Evolutionary conservation across 2,113 vertebrate genomes (phyloP), one percentile per base, ranked within the genome.

Genomic region (Python bivittatus): DNA sequence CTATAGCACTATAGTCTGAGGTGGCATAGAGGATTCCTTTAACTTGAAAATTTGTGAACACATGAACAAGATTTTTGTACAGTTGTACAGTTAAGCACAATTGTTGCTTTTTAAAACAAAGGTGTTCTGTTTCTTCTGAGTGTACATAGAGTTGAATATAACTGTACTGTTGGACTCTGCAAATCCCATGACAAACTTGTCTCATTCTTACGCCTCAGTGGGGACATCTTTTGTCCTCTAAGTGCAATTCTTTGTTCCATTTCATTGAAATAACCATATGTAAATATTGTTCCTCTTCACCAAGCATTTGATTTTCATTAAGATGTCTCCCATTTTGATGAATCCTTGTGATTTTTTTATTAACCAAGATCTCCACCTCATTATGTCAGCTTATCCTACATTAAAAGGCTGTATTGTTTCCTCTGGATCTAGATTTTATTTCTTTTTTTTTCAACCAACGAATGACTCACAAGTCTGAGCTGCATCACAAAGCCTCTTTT

Each of bases 131-230:
- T 83, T 88, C 54, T 88, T 85, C 60, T 89, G 60, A 52, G 54
- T 11, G 20, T 48, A 44, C 92, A 88, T 94, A 94, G 89, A 48
- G 44, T 22, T 94, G 89, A 9, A 84, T 93, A 44, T 87, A n/a
- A 88, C 90, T 89, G 42, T 85, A 54, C 25, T 64, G 7, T 13
- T 68, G 86, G 6, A 44, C 85, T 90, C 68, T 92, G 91, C 93
- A 86, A 91, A 13, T 60, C 15, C 12, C 93, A 83, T 15, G 6
- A 61, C 56, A 52, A 38, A 68, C 6, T 91, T 56, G n/a, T 60
- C 12, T 42, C 64, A 33, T 2, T 20, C 29, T 1, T 33, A 48
- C 61, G 56, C 88, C 27, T 42, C 2, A 91, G 57, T 17, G n/a
- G 64, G 10, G 4, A 25, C 87, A 64, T 60, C 29, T 12, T 88